These are phyloP conservation scores for Ectropis grisescens DNA, from an alignment of 1,140 invertebrate species.

Conservation along the genomic window DNA sequence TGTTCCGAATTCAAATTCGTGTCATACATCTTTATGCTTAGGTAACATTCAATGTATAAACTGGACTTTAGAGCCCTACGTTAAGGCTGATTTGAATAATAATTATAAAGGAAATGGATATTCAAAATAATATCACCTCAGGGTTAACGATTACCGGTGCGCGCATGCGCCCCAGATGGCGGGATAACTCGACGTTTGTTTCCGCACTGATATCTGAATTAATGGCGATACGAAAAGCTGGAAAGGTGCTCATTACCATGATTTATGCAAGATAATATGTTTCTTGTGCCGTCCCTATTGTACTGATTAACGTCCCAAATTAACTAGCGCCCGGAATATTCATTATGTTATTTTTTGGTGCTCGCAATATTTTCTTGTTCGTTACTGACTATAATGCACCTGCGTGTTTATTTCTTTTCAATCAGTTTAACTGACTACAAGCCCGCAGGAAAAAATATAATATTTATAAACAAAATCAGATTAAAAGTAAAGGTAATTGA, in stretches of 20 bases:
- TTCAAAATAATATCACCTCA: constrained; percentile 69
- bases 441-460: too few species aligned
- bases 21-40: constrained; percentile 61
- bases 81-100: constrained; percentile 56
- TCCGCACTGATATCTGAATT: constrained; percentile 70
- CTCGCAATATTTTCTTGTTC: too few species aligned
- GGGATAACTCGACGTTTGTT: constrained; percentile 66
- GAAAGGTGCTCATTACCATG: constrained; percentile 68
- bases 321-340: constrained; percentile 10
- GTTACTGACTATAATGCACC: not conserved
- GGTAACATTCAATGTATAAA: constrained; percentile 37
- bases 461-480: too few species aligned
- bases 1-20: constrained; percentile 57
- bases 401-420: constrained; percentile 1
- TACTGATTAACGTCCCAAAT: constrained; percentile 30
- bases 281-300: constrained; percentile 44
- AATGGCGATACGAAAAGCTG: constrained; percentile 59
- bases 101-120: constrained; percentile 59
- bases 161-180: constrained; percentile 62
- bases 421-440: constrained; percentile 3
- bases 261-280: constrained; percentile 63
- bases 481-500: too few species aligned
- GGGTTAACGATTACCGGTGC: constrained; percentile 67
- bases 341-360: constrained; percentile 2
- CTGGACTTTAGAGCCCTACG: constrained; percentile 40